A percentile compares a stretch with the other conserved stretches of the same genome.
These are phyloP conservation scores for Bombus breviceps DNA, from an alignment of 1,140 invertebrate genomes.

Conservation along the genomic window DNA sequence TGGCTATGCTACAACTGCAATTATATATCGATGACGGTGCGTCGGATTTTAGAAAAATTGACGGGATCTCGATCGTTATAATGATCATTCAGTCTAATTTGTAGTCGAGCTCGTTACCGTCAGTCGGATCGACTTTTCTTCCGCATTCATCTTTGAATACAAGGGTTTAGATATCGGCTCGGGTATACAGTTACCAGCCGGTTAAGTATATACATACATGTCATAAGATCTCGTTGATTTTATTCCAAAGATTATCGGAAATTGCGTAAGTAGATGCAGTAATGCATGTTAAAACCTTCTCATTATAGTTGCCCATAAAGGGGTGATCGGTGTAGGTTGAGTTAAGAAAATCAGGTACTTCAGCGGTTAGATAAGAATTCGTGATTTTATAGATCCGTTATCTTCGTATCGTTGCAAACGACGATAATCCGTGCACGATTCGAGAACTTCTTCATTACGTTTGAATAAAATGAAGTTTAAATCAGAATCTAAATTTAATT, in stretches of 20 bases:
- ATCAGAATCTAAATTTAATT: too few species aligned
- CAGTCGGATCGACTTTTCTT: background rate
- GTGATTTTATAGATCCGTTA: background rate
- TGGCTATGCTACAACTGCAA: background rate
- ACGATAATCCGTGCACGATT: background rate
- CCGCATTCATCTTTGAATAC: background rate
- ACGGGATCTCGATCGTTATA: too few species aligned
- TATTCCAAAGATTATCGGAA: constrained; percentile 49
- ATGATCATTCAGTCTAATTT: background rate
- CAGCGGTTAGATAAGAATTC: too few species aligned
- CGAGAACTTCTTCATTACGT: too few species aligned
- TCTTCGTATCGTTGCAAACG: background rate
- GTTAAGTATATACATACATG: background rate
- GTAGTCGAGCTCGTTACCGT: background rate
- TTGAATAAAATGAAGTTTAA: too few species aligned
- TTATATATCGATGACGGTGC: background rate
- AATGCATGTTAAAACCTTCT: constrained; percentile 61
- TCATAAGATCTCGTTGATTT: constrained; percentile 18
- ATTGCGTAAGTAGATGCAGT: constrained; percentile 62
- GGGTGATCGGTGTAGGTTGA: background rate
- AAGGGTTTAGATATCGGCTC: background rate
- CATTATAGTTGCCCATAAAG: constrained; percentile 63
- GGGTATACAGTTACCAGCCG: background rate
- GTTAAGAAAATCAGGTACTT: background rate
- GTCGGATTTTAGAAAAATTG: background rate